Base-by-base conservation (phyloP, 1,140 invertebrate species). In the Ptiloglossa arizonensis region DNA sequence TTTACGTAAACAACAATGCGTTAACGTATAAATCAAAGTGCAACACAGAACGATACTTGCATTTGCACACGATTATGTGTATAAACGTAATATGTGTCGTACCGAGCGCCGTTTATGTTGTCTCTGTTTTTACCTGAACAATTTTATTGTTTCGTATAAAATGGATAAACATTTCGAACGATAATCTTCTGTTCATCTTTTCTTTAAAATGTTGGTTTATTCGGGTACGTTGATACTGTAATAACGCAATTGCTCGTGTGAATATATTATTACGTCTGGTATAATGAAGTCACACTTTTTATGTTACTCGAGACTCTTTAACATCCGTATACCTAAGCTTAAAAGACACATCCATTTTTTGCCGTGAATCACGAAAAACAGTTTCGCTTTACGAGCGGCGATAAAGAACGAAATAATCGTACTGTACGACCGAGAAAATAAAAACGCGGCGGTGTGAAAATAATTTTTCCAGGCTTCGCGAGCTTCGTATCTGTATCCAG, bases 361-460 rank as follows among this genome's bases (percentile, higher is more conserved):
- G 1, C 24, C 11, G 15, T 0, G 24, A 19, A 66, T 56, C n/a
- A 24, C 17, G 19, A 29, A 44, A 56, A 44, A 22, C 0, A 17
- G 50, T 44, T 32, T n/a, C 24, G 15, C 32, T 73, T 56, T 32
- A 64, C 17, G 13, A 17, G 8, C 13, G 0, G 35, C n/a, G 17
- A 52, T 72, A 72, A 72, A 62, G 19, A 15, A 29, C 8, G 59
- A 72, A 63, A 52, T 54, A 72, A 72, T 72, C 8, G 24, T 71
- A 48, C 44, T 19, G 29, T 19, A 24, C 27, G 46, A 62, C 15
- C 19, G 24, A 3, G 59, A 63, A 41, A 72, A 72, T 62, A 71
- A 50, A 35, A 57, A 6, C 24, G 0, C 2, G 11, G 4, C 3
- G 27, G 13, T 1, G 8, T 15, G 9, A 38, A 62, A 50, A 72